Evolutionary conservation across 2,113 vertebrate species (phyloP).

Genomic region (Trogon melanurus): DNA sequence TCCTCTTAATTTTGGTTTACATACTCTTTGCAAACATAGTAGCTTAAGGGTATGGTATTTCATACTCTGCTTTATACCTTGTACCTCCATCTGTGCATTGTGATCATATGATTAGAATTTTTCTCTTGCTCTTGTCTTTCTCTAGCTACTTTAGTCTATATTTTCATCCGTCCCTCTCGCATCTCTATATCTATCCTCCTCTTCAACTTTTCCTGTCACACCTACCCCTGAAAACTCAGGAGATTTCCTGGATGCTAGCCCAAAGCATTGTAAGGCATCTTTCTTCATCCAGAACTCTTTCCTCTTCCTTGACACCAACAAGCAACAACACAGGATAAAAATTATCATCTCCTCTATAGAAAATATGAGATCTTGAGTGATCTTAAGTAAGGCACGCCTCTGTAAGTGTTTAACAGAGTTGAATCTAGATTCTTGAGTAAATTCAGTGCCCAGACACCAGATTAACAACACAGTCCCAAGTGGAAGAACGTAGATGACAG

Average conservation of each 20-base stretch:
- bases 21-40: neutral
- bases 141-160: neutral
- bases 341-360: neutral
- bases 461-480: neutral
- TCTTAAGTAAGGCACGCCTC: neutral
- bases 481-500: neutral
- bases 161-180: neutral
- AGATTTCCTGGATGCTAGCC: neutral
- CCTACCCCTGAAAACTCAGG: neutral
- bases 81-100: neutral
- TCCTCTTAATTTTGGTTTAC: neutral
- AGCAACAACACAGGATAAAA: neutral
- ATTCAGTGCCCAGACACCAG: neutral
- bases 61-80: neutral
- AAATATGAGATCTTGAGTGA: neutral
- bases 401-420: neutral
- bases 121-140: neutral
- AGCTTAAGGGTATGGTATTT: neutral
- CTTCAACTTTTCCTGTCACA: neutral
- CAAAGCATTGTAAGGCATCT: neutral
- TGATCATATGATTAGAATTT: neutral
- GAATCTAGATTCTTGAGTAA: neutral
- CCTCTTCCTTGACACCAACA: neutral
- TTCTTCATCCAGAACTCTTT: neutral
- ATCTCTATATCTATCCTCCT: neutral